Evolutionary conservation across 2,113 vertebrate species (phyloP).

Genomic region (Setophaga kirtlandii): DNA sequence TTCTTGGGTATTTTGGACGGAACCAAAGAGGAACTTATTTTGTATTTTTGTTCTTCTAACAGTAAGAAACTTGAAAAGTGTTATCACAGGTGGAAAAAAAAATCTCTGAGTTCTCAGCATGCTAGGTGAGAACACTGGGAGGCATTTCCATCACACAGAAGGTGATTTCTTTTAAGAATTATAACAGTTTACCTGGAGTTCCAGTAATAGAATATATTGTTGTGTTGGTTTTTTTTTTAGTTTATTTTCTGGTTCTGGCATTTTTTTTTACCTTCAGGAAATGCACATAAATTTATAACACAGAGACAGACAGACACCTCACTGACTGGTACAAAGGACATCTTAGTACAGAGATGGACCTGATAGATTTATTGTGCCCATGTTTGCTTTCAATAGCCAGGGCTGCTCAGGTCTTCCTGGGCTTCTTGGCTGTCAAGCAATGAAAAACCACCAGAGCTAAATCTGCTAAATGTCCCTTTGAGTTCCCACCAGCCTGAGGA

Average conservation of each 20-base stretch:
- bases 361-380: background rate
- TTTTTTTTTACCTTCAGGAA: background rate
- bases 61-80: background rate
- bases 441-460: conserved; percentile 4
- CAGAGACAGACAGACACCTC: background rate
- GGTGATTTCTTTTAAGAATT: background rate
- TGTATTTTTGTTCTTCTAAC: background rate
- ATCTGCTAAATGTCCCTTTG: background rate
- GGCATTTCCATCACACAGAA: background rate
- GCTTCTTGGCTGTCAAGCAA: background rate
- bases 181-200: background rate
- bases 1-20: background rate
- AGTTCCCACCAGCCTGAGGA: background rate
- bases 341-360: background rate
- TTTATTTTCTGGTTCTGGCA: background rate
- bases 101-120: background rate
- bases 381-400: background rate
- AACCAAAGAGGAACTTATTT: background rate
- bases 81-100: background rate
- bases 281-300: conserved; percentile 14
- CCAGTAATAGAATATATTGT: background rate
- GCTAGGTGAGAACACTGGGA: background rate
- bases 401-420: background rate
- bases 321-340: conserved; percentile 1
- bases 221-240: fast-evolving